phyloP scores from a whole-genome alignment of 2,888 invertebrate genomes.

The Trissolcus brochymenae region DNA sequence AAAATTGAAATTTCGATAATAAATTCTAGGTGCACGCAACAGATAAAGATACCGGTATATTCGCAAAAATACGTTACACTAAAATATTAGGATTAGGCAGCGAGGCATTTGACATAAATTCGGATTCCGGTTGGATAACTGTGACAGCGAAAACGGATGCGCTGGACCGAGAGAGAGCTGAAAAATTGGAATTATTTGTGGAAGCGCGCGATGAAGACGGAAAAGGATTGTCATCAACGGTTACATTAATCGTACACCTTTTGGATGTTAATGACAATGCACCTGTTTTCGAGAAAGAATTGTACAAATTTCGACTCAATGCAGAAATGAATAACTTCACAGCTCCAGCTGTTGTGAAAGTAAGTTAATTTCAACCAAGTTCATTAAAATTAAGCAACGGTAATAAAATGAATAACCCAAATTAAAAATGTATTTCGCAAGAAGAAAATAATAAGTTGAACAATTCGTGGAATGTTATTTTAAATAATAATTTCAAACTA shows the following conservation, averaged over 20 bases:
- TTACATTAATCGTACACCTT: conserved; percentile 85
- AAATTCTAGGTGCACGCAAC: conserved; percentile 83
- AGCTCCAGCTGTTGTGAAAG: conserved; percentile 85
- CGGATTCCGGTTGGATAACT: conserved; percentile 87
- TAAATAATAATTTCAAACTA: conserved; percentile 11
- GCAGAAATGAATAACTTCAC: conserved; percentile 86
- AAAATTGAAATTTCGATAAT: background rate
- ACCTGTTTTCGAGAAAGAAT: conserved; percentile 87
- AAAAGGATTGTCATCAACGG: conserved; percentile 85
- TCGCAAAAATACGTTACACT: conserved; percentile 87
- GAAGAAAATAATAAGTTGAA: background rate
- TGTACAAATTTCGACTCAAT: conserved; percentile 89
- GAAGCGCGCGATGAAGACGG: conserved; percentile 93
- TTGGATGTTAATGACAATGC: conserved; percentile 90
- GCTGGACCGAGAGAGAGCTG: conserved; percentile 89
- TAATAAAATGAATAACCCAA: background rate
- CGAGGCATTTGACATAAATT: conserved; percentile 87
- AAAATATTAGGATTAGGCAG: conserved; percentile 86
- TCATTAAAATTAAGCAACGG: background rate
- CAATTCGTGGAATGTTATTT: too few relatives aligned
- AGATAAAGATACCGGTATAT: conserved; percentile 88
- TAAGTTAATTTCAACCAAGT: conserved; percentile 53
- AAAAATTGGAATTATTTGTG: conserved; percentile 87
- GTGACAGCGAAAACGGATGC: conserved; percentile 84
- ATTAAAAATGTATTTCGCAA: too few relatives aligned